These are phyloP conservation scores for Cactoblastis cactorum DNA, from an alignment of 2,888 invertebrate species.

Conservation along the genomic window DNA sequence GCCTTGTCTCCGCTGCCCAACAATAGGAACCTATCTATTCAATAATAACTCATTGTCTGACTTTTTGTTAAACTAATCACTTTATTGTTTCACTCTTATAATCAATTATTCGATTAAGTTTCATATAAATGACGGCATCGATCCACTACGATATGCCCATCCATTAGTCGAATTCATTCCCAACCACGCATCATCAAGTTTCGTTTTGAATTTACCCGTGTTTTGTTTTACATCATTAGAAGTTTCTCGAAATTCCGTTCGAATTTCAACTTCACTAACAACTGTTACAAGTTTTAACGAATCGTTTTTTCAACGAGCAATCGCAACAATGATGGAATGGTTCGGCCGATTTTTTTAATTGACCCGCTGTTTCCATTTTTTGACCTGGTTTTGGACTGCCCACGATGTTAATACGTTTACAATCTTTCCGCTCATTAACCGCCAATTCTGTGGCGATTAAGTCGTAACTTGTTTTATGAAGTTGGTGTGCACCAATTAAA, in stretches of 20 bases:
- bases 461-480: slow-evolving; percentile 66
- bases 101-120: slow-evolving; percentile 78
- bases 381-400: slow-evolving; percentile 48
- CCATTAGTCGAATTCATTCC: slow-evolving; percentile 51
- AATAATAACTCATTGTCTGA: slow-evolving; percentile 78
- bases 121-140: slow-evolving; percentile 64
- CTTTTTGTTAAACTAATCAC: slow-evolving; percentile 77
- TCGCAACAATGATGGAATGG: slow-evolving; percentile 34
- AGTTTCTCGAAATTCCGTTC: slow-evolving; percentile 32
- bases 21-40: slow-evolving; percentile 67
- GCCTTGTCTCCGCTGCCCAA: slow-evolving; percentile 49
- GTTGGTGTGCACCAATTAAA: slow-evolving; percentile 65
- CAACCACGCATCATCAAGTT: slow-evolving; percentile 37
- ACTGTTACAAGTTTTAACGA: slow-evolving; percentile 21
- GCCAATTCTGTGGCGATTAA: slow-evolving; percentile 67
- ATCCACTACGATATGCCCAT: slow-evolving; percentile 60
- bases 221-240: slow-evolving; percentile 36
- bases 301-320: slow-evolving; percentile 29
- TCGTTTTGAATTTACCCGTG: slow-evolving; percentile 33
- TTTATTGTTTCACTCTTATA: slow-evolving; percentile 75
- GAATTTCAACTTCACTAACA: slow-evolving; percentile 21
- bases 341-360: slow-evolving; percentile 36
- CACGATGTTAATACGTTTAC: slow-evolving; percentile 63
- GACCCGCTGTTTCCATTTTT: slow-evolving; percentile 30
- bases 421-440: slow-evolving; percentile 74